These are phyloP conservation scores for Zosterops hypoxanthus DNA, from an alignment of 2,113 vertebrate species.

Conservation along the genomic window DNA sequence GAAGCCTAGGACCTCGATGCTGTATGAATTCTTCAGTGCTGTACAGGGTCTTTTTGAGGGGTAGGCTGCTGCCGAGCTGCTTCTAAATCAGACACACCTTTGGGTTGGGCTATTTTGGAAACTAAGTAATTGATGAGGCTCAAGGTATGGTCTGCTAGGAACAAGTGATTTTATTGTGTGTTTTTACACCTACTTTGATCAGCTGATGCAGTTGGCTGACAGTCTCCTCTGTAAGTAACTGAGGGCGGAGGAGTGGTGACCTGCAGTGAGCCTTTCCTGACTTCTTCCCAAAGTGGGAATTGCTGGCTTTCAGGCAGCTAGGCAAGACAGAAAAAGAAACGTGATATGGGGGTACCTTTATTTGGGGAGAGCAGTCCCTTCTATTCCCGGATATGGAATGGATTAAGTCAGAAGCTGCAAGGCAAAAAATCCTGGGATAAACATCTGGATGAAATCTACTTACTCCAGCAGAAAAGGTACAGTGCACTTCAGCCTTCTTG, in stretches of 20 bases:
- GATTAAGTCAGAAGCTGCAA: conserved; percentile 44
- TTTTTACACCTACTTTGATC: neutral
- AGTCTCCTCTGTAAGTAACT: neutral
- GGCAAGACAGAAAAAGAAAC: neutral
- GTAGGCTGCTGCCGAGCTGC: neutral
- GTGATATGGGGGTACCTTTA: conserved; percentile 68
- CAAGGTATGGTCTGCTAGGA: conserved; percentile 16
- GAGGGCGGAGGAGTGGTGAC: neutral
- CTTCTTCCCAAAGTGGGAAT: neutral
- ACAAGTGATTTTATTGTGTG: conserved; percentile 35
- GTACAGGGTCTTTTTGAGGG: neutral
- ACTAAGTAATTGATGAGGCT: conserved; percentile 4
- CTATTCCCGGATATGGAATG: conserved; percentile 63
- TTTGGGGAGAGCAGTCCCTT: conserved; percentile 51
- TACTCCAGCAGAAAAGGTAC: conserved; percentile 78
- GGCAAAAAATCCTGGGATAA: conserved; percentile 57
- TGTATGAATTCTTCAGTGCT: neutral
- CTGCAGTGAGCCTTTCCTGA: neutral
- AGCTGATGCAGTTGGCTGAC: neutral
- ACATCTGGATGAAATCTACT: conserved; percentile 65
- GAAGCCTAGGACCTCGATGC: neutral
- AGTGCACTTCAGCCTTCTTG: neutral
- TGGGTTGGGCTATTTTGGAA: conserved; percentile 67
- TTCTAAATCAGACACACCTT: conserved; percentile 53
- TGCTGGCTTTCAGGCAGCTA: neutral